These are phyloP conservation scores for Trisateles emortualis DNA, from an alignment of 2,888 invertebrate species.

Conservation along the genomic window DNA sequence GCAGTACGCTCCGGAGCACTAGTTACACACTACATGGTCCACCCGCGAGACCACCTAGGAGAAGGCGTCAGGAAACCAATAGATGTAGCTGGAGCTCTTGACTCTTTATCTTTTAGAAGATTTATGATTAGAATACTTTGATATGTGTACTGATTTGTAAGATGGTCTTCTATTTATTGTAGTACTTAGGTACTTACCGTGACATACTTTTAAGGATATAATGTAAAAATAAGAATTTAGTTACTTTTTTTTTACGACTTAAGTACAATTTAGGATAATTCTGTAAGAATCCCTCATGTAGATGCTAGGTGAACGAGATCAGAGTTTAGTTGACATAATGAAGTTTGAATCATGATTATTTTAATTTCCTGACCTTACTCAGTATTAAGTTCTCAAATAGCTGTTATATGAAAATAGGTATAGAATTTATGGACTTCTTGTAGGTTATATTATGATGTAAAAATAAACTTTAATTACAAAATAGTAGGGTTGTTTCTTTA, in stretches of 20 bases:
- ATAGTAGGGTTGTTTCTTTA: slow-evolving; percentile 83
- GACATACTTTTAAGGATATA: slow-evolving; percentile 81
- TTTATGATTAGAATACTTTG: slow-evolving; percentile 72
- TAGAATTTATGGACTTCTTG: slow-evolving; percentile 70
- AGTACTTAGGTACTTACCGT: slow-evolving; percentile 83
- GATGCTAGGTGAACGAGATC: slow-evolving; percentile 72
- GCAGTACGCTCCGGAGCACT: slow-evolving; percentile 87
- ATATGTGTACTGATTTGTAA: slow-evolving; percentile 83
- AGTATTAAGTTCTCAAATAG: slow-evolving; percentile 86
- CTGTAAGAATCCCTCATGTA: slow-evolving; percentile 73
- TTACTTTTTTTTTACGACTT: slow-evolving; percentile 71
- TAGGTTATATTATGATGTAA: slow-evolving; percentile 77
- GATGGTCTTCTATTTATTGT: slow-evolving; percentile 85
- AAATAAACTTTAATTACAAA: slow-evolving; percentile 80
- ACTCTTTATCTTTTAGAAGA: slow-evolving; percentile 70
- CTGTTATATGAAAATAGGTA: slow-evolving; percentile 71
- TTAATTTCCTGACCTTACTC: slow-evolving; percentile 72
- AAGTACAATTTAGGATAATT: slow-evolving; percentile 83
- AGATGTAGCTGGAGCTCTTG: slow-evolving; percentile 78
- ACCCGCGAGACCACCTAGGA: slow-evolving; percentile 83
- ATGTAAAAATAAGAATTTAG: slow-evolving; percentile 72
- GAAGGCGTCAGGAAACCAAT: slow-evolving; percentile 82
- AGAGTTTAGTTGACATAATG: slow-evolving; percentile 67
- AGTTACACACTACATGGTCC: slow-evolving; percentile 84
- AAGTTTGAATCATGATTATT: slow-evolving; percentile 66